Base-by-base conservation (phyloP, 2,113 vertebrate species). In the Ciconia boyciana region DNA sequence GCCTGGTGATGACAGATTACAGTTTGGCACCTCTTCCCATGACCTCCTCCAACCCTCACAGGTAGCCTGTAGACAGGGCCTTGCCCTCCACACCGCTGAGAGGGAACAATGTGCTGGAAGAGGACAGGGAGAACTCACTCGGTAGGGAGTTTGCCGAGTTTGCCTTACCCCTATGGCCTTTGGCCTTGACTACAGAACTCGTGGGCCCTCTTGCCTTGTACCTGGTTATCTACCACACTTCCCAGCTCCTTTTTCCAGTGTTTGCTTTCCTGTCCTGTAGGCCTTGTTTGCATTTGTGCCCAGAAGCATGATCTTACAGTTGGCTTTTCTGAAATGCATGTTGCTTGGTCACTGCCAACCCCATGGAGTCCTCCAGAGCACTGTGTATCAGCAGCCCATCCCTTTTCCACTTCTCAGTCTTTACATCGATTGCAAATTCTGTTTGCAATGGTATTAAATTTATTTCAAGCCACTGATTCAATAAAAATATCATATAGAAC, bases 31-130 rank as follows among this genome's bases (percentile, higher is more conserved):
- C 13, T 31, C 26, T 16, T 88, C 13, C 29, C 29, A 19, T 10
- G 18, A 31, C 21, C 46, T 82, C 9, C 36, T 66, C 44, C 48
- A 62, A 0, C 11, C 9, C 8, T 49, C 46, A 13, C 0, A 0
- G 36, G 34, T 34, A 17, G 4, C 14, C 29, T 72, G 14, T 16
- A 43, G 43, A 21, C 5, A 13, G 13, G 9, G 9, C 10, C 28
- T 72, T 55, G 7, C 10, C 21, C 24, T 49, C n/a, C 1, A 2
- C 34, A 36, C 7, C 39, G 21, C 21, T 0, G 0, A 61, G 31
- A 46, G 9, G 25, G 32, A 71, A 31, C 20, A 4, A 6, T 10
- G 14, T 48, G 34, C 48, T 90, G 32, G 52, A 32, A 36, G 8
- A 79, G 36, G 8, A 44, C 0, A 2, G 7, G 26, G 20, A 60